Percentiles rank a stretch among this genome's conserved stretches.
Evolutionary conservation across 2,113 vertebrate genomes (phyloP).

Genomic region (Isichthys henryi): DNA sequence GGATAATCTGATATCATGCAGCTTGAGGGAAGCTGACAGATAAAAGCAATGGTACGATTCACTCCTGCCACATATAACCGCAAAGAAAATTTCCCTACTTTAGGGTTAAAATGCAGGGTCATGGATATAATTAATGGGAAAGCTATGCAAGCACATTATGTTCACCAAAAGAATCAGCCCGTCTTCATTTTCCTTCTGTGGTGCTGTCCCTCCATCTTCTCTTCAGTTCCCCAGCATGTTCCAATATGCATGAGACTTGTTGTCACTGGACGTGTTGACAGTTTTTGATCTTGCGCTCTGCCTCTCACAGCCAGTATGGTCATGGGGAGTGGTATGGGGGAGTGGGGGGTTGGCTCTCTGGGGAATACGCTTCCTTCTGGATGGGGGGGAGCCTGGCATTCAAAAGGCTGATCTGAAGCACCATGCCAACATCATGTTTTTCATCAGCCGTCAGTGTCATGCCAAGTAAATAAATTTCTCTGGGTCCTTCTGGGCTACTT

Average conservation of each 20-base stretch:
- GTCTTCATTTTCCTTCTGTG: neutral
- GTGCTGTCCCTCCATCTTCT: neutral
- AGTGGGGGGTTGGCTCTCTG: neutral
- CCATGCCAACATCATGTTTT: neutral
- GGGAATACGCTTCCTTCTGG: neutral
- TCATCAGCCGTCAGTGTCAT: neutral
- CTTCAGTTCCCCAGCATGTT: neutral
- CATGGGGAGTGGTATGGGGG: neutral
- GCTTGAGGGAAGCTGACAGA: neutral
- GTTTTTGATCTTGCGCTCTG: neutral
- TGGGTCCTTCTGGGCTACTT: neutral
- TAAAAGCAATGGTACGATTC: neutral
- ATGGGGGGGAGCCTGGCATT: neutral
- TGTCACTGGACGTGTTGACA: neutral
- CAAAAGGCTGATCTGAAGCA: neutral
- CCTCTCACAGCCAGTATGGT: neutral
- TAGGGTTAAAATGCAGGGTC: neutral
- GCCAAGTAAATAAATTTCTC: neutral
- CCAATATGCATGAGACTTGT: neutral
- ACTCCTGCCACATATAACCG: neutral
- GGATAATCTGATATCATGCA: neutral
- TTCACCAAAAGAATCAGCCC: neutral
- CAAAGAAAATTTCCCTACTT: neutral
- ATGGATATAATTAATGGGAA: neutral
- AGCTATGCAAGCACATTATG: neutral